Conservation (phyloP, 2,113 vertebrate species). For the Eubucco bourcierii region DNA sequence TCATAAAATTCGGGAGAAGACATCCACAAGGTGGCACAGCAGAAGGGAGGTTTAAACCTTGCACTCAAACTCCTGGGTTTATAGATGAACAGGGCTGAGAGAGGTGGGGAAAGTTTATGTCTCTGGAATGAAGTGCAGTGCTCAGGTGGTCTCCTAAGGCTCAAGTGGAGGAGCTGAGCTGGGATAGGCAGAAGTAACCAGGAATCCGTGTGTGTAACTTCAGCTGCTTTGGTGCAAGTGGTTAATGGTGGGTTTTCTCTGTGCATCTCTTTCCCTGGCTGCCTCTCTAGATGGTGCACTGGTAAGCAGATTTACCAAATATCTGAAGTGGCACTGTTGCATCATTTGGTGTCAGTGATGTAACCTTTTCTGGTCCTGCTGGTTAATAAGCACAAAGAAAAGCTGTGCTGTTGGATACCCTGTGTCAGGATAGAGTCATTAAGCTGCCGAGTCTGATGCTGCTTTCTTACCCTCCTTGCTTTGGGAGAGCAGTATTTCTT, state of each 20-base stretch:
- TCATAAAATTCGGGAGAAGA: neutral
- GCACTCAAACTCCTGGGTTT: neutral
- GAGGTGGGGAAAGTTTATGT: neutral
- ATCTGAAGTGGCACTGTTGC: neutral
- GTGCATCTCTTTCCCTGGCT: neutral
- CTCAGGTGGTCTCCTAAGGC: accelerated
- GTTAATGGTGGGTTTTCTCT: neutral
- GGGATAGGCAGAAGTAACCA: neutral
- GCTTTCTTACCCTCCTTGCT: neutral
- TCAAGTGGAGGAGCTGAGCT: neutral
- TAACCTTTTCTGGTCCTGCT: neutral
- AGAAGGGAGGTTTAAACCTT: neutral
- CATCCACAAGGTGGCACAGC: constrained; percentile 56
- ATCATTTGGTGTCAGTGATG: neutral
- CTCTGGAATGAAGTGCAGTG: neutral
- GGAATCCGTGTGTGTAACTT: neutral
- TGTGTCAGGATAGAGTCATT: neutral
- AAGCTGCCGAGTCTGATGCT: neutral
- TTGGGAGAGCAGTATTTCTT: neutral
- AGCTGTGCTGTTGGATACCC: neutral
- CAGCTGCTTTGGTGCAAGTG: neutral
- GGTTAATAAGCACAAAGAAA: neutral
- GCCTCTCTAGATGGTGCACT: neutral
- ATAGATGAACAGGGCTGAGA: neutral
- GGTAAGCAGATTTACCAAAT: neutral